phyloP scores from a whole-genome alignment of 1,140 invertebrate genomes.

The Drosophila seguyi region DNA sequence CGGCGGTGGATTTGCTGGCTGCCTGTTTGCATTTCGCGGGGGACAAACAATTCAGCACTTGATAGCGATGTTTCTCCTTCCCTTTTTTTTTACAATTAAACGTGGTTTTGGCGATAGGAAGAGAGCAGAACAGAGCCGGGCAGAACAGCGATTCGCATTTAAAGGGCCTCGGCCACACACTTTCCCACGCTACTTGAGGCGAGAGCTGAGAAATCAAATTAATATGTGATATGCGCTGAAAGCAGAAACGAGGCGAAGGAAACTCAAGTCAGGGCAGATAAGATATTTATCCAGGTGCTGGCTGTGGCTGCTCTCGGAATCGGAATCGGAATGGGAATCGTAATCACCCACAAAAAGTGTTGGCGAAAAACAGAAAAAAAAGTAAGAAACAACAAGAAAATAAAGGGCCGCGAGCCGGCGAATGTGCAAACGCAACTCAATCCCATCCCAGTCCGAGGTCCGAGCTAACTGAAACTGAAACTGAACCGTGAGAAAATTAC shows the following conservation, averaged over 20 bases:
- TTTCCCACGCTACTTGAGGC: constrained; percentile 77
- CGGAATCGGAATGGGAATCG: constrained; percentile 22
- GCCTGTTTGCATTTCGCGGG: constrained; percentile 22
- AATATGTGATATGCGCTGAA: constrained; percentile 76
- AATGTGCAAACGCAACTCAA: constrained; percentile 83
- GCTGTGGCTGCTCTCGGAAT: constrained; percentile 49
- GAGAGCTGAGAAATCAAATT: constrained; percentile 67
- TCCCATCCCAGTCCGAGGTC: constrained; percentile 43
- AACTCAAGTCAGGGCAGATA: constrained; percentile 61
- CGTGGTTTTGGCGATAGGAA: constrained; percentile 33
- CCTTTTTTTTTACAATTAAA: constrained; percentile 16
- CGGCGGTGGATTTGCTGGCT: constrained; percentile 27
- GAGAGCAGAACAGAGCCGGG: neutral
- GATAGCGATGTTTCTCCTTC: constrained; percentile 39
- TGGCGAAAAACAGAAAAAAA: constrained; percentile 49
- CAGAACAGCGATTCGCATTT: constrained; percentile 45
- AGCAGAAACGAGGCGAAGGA: constrained; percentile 61
- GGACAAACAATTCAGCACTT: constrained; percentile 64
- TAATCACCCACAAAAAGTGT: constrained; percentile 77
- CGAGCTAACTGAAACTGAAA: constrained; percentile 68
- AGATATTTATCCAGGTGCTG: constrained; percentile 83
- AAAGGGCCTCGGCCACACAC: constrained; percentile 27
- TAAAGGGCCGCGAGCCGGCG: constrained; percentile 62
- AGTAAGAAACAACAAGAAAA: constrained; percentile 38
- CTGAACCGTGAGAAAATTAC: constrained; percentile 83